These are phyloP conservation scores for Antechinus flavipes DNA, from an alignment of 2,113 vertebrate genomes.

Conservation along the genomic window DNA sequence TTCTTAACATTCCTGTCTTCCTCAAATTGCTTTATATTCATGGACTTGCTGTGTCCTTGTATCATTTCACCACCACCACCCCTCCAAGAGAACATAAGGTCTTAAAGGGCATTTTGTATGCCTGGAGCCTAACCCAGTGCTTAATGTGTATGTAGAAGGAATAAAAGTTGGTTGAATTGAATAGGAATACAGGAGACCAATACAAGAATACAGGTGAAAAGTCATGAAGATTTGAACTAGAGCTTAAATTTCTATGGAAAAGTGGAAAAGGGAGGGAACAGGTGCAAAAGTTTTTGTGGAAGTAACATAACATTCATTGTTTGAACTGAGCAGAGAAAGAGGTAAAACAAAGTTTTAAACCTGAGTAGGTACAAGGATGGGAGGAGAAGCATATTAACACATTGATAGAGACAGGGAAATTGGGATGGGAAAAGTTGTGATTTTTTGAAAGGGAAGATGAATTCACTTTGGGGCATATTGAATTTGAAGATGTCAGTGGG, in stretches of 20 bases:
- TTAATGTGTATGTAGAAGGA: background rate
- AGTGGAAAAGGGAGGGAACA: background rate
- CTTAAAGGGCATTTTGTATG: background rate
- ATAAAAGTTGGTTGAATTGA: background rate
- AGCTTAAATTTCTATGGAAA: background rate
- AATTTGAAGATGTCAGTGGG: background rate
- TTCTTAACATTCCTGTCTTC: background rate
- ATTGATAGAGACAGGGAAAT: background rate
- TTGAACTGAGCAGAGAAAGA: background rate
- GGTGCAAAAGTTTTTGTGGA: background rate
- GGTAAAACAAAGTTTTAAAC: background rate
- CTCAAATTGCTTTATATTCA: background rate
- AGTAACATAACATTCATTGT: background rate
- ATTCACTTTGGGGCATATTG: background rate
- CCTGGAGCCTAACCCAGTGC: background rate
- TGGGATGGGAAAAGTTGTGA: too few species aligned
- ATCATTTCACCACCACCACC: background rate
- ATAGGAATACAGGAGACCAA: background rate
- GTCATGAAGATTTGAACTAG: background rate
- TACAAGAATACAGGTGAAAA: background rate
- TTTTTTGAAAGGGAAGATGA: too few species aligned
- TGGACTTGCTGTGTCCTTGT: background rate
- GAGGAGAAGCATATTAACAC: background rate
- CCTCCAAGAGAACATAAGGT: background rate
- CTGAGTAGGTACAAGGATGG: background rate